Conservation (phyloP, 2,888 invertebrate genomes). For the Aporophyla lueneburgensis region DNA sequence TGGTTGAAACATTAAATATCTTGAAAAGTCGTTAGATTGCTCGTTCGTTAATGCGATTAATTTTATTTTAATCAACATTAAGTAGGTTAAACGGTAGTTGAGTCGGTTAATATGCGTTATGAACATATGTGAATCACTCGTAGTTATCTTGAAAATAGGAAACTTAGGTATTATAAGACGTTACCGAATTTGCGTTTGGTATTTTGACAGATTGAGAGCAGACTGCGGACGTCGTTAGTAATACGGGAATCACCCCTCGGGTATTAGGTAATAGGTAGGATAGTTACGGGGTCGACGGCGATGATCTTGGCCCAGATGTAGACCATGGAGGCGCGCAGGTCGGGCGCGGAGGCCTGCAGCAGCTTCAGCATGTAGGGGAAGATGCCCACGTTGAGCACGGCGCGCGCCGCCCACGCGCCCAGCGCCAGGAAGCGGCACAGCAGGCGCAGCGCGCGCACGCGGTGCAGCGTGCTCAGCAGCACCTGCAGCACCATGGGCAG, state of each 20-base stretch:
- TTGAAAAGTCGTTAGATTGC: too few relatives aligned
- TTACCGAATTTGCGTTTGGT: too few relatives aligned
- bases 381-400: conserved; percentile 99
- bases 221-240: neutral
- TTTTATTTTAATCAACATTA: too few relatives aligned
- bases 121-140: too few relatives aligned
- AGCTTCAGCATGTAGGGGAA: conserved; percentile 99
- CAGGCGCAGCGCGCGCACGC: conserved; percentile 98
- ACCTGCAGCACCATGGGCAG: conserved; percentile 81
- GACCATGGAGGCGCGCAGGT: conserved; percentile 97
- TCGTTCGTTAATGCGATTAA: too few relatives aligned
- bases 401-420: conserved; percentile 96
- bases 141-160: too few relatives aligned
- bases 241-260: neutral
- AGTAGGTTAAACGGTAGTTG: too few relatives aligned
- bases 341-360: conserved; percentile 98
- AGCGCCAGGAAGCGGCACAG: conserved; percentile 98
- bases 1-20: too few relatives aligned
- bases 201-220: neutral
- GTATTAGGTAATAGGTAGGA: neutral
- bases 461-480: conserved; percentile 93
- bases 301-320: conserved; percentile 99
- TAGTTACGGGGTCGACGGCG: conserved; percentile 95
- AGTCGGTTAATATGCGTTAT: too few relatives aligned
- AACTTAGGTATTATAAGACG: too few relatives aligned